Conservation (phyloP, 1,140 invertebrate genomes). For the Euglossa dilemma region DNA sequence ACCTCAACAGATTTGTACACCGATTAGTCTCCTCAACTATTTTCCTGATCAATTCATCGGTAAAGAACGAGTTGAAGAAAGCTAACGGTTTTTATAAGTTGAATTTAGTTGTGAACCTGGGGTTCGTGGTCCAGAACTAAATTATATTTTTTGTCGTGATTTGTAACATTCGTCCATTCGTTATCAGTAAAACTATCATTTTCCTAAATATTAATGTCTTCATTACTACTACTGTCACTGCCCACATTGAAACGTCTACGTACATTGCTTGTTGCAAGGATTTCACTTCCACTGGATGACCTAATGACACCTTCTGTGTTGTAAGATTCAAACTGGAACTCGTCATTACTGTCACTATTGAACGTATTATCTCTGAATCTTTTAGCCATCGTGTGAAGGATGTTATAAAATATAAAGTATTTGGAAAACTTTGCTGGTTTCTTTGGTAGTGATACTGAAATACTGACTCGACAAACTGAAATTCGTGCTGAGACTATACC, state of each 20-base stretch:
- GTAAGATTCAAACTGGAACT: not conserved
- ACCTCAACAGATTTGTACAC: too few species aligned
- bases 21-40: slow-evolving; percentile 37
- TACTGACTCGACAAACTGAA: too few species aligned
- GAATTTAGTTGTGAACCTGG: slow-evolving; percentile 17
- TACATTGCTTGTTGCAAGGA: not conserved
- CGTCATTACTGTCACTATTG: too few species aligned
- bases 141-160: slow-evolving; percentile 42
- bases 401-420: too few species aligned
- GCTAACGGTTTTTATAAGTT: slow-evolving; percentile 21
- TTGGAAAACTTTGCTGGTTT: too few species aligned
- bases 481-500: too few species aligned
- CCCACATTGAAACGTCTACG: slow-evolving; percentile 21
- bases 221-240: slow-evolving; percentile 18
- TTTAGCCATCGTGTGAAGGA: too few species aligned
- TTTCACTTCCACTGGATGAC: slow-evolving; percentile 28
- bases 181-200: too few species aligned
- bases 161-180: slow-evolving; percentile 28
- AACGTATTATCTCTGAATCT: too few species aligned
- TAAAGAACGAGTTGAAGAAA: slow-evolving; percentile 37
- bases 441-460: too few species aligned
- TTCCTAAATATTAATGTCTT: slow-evolving; percentile 35
- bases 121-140: slow-evolving; percentile 22
- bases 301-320: not conserved
- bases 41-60: slow-evolving; percentile 29